phyloP scores from a whole-genome alignment of 2,113 vertebrate species.

The Sisor rabdophorus region DNA sequence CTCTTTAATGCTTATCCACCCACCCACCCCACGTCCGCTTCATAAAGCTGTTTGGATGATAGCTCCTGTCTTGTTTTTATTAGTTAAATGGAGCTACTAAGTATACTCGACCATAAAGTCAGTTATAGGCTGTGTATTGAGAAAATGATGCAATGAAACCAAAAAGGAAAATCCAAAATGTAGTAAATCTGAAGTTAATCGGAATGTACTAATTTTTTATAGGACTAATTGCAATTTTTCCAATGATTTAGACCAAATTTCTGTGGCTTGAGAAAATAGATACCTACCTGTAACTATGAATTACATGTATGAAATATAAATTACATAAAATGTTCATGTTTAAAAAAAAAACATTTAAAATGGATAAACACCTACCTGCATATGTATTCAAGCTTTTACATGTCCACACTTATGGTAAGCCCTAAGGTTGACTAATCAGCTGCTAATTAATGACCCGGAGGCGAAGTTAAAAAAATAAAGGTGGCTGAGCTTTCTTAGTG shows the following conservation, averaged over 20 bases:
- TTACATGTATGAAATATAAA: too few relatives aligned
- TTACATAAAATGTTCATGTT: too few relatives aligned
- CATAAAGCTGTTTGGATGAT: not conserved
- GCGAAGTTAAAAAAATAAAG: too few relatives aligned
- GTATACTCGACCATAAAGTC: not conserved
- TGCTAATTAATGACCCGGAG: too few relatives aligned
- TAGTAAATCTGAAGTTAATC: not conserved
- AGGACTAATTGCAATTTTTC: not conserved
- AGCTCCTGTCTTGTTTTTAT: constrained; percentile 7
- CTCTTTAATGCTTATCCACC: constrained; percentile 23
- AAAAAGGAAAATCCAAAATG: not conserved
- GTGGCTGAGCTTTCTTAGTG: too few relatives aligned
- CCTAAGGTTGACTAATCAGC: too few relatives aligned
- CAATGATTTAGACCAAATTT: not conserved
- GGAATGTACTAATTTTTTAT: not conserved
- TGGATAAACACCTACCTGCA: too few relatives aligned
- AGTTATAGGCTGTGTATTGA: not conserved
- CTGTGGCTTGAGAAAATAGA: not conserved
- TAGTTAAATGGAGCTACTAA: not conserved
- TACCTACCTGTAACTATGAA: not conserved
- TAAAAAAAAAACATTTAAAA: too few relatives aligned
- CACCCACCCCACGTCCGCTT: constrained; percentile 23
- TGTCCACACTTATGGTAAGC: too few relatives aligned
- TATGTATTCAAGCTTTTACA: too few relatives aligned
- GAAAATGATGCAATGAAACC: not conserved